Percentiles rank a stretch among this genome's conserved stretches.
Evolutionary conservation across 2,113 vertebrate species (phyloP).

Genomic region (Mesembrinibis cayennensis): DNA sequence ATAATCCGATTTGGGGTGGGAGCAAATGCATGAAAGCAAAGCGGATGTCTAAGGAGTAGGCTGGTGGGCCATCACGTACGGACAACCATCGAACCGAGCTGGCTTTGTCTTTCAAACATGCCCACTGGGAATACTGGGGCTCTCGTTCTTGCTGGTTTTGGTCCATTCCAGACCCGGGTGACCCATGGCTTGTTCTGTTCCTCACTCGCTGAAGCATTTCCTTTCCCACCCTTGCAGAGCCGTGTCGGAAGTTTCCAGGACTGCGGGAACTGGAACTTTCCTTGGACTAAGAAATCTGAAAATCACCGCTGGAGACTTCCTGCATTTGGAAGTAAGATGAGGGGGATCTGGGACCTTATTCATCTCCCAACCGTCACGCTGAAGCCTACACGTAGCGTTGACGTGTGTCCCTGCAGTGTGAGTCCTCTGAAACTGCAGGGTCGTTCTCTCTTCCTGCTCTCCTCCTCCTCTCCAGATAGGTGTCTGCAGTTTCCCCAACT

Average conservation of each 20-base stretch:
- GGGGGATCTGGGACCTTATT: not conserved
- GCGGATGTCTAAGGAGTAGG: not conserved
- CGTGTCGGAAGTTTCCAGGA: conserved; percentile 78
- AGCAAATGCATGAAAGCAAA: not conserved
- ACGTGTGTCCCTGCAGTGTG: not conserved
- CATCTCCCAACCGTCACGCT: not conserved
- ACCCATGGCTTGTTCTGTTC: not conserved
- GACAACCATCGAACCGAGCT: not conserved
- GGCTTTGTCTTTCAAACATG: not conserved
- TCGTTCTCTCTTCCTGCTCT: not conserved
- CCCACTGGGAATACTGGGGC: too few relatives aligned
- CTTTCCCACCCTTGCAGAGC: conserved; percentile 61
- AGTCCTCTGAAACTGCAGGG: not conserved
- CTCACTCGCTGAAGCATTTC: not conserved
- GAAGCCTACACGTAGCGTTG: not conserved
- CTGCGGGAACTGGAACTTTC: conserved; percentile 82
- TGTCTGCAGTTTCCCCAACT: not conserved
- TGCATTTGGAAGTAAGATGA: conserved; percentile 80
- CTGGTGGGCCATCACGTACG: not conserved
- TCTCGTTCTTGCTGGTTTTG: not conserved
- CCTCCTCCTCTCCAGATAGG: not conserved
- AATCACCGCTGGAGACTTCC: conserved; percentile 77
- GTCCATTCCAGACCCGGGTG: not conserved
- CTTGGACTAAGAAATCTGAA: conserved; percentile 74
- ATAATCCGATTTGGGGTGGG: not conserved